Evolutionary conservation across 2,113 vertebrate genomes (phyloP).

Genomic region (Ailuropoda melanoleuca): DNA sequence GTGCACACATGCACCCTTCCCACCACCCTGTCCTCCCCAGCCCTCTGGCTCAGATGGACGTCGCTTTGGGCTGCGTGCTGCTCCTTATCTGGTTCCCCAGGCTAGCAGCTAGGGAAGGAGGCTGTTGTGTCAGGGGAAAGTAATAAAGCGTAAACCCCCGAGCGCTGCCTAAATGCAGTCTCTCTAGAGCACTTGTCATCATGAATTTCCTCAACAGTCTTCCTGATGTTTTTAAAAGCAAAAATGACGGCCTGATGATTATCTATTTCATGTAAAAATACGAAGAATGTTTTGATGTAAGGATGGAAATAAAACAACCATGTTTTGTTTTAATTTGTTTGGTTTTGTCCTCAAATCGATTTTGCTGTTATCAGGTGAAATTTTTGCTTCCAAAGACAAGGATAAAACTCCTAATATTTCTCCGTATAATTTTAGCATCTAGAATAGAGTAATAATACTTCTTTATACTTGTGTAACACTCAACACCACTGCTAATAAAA

Average conservation of each 20-base stretch:
- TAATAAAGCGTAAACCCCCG: accelerated
- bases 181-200: neutral
- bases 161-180: accelerated
- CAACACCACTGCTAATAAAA: neutral
- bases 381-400: neutral
- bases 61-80: accelerated
- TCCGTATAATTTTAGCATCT: neutral
- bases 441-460: neutral
- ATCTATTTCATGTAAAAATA: neutral
- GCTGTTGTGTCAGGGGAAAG: neutral
- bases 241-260: neutral
- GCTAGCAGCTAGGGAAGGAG: no score
- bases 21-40: accelerated
- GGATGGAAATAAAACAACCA: neutral
- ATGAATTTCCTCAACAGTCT: neutral
- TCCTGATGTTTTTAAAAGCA: neutral
- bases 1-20: accelerated
- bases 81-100: no score
- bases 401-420: neutral
- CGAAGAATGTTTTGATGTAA: neutral
- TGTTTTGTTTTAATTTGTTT: neutral
- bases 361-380: neutral
- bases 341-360: neutral
- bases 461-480: neutral
- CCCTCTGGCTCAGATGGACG: accelerated